Base-by-base conservation (phyloP, 2,797 vertebrate species). In the Bovichtus variegatus region DNA sequence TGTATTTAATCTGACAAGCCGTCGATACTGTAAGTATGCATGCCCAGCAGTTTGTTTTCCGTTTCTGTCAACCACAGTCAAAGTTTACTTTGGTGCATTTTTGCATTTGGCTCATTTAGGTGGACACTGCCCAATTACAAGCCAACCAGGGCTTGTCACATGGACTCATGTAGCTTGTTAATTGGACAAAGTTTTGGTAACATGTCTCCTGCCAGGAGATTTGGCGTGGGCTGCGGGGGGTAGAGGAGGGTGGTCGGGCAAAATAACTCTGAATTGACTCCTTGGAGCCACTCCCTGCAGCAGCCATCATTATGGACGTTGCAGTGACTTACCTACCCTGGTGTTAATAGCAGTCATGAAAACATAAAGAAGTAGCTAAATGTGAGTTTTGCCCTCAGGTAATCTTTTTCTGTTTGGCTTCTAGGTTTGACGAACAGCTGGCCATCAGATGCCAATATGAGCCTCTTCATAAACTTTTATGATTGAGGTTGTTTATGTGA, bases 121-220 rank as follows among this genome's bases (percentile, higher is more conserved):
- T 40, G 7, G 38, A 16, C 40, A 16, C 71, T 55, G 78, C 40
- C 91, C 87, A 91, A 90, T 90, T 90, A 91, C 54, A 77, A 67
- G 55, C 66, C 78, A 53, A 66, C 57, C 74, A n/a, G 43, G 58
- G 62, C 62, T 64, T 49, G 80, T 87, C 81, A 80, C 82, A 70
- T 75, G 70, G 66, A 71, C 72, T 87, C 74, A 74, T 43, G 82
- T 55, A 70, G 74, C 78, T 81, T 44, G 81, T 84, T 90, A 87
- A 90, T 90, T 91, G 84, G 87, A 81, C 54, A 72, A 80, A 74
- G 66, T 86, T 88, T 83, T 49, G 70, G 82, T 78, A 75, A 67
- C 34, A 76, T 76, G 86, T 85, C 87, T 83, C 43, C 71, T 80
- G 82, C 78, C 85, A 89, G 83, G 80, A 78, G 82, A 64, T 57